Evolutionary conservation across 1,140 invertebrate species (phyloP).

Genomic region (Apis cerana): DNA sequence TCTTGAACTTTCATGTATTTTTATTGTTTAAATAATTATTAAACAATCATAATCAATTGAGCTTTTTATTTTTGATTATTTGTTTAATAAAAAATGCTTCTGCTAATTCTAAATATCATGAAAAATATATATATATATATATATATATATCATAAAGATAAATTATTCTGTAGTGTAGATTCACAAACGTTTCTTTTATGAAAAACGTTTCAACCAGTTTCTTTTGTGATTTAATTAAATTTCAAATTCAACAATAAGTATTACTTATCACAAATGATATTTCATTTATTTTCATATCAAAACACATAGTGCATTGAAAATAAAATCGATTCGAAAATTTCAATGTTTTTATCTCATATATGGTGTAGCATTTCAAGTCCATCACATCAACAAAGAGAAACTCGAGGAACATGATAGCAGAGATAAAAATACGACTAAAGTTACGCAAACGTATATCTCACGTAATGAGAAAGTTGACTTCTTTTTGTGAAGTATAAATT

Average conservation of each 20-base stretch:
- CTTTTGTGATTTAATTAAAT: conserved; percentile 8
- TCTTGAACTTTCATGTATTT: background rate
- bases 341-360: background rate
- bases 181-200: background rate
- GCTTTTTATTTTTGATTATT: background rate
- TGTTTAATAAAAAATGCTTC: background rate
- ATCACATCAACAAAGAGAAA: conserved; percentile 33
- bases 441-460: conserved; percentile 50
- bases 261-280: background rate
- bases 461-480: conserved; percentile 49
- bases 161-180: background rate
- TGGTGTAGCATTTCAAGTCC: conserved; percentile 7
- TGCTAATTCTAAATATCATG: background rate
- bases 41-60: background rate
- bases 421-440: conserved; percentile 52
- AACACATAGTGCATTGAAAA: conserved; percentile 18
- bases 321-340: conserved; percentile 23
- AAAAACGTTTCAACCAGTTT: background rate
- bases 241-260: background rate
- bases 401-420: conserved; percentile 48
- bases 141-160: background rate
- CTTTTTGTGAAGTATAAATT: conserved; percentile 35
- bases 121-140: background rate
- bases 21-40: background rate
- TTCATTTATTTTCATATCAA: background rate